phyloP scores from a whole-genome alignment of 2,113 vertebrate species.

The Ahaetulla prasina region DNA sequence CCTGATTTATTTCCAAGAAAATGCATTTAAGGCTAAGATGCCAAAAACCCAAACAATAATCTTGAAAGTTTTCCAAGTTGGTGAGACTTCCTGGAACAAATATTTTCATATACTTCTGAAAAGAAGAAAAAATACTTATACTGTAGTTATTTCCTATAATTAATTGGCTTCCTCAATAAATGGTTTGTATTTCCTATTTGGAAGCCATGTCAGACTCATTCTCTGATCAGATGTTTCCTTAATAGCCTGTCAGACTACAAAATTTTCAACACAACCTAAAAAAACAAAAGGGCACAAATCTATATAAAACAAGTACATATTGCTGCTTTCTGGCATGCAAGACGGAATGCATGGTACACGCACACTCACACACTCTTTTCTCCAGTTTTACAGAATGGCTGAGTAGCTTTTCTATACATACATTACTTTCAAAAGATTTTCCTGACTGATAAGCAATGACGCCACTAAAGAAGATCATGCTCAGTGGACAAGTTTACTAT shows the following conservation, averaged over 20 bases:
- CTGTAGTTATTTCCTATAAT: conserved; percentile 7
- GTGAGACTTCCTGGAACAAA: background rate
- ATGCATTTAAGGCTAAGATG: background rate
- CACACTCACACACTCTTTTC: background rate
- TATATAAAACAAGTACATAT: background rate
- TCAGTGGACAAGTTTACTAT: background rate
- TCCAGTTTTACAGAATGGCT: background rate
- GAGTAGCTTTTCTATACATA: background rate
- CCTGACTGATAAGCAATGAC: background rate
- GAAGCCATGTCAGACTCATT: background rate
- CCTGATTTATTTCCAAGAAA: conserved; percentile 6
- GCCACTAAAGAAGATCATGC: background rate
- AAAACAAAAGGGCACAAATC: background rate
- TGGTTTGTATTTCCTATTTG: conserved; percentile 1
- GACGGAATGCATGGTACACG: background rate
- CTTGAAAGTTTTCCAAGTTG: background rate
- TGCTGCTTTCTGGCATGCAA: background rate
- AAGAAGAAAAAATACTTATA: conserved; percentile 2
- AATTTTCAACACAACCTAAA: background rate
- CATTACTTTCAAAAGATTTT: background rate
- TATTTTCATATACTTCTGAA: background rate
- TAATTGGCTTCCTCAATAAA: conserved; percentile 21
- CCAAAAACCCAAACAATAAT: conserved; percentile 6
- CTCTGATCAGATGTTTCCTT: conserved; percentile 13
- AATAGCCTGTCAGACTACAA: background rate